Evolutionary conservation across 2,797 vertebrate species (phyloP).

Genomic region (Rhinatrema bivittatum): DNA sequence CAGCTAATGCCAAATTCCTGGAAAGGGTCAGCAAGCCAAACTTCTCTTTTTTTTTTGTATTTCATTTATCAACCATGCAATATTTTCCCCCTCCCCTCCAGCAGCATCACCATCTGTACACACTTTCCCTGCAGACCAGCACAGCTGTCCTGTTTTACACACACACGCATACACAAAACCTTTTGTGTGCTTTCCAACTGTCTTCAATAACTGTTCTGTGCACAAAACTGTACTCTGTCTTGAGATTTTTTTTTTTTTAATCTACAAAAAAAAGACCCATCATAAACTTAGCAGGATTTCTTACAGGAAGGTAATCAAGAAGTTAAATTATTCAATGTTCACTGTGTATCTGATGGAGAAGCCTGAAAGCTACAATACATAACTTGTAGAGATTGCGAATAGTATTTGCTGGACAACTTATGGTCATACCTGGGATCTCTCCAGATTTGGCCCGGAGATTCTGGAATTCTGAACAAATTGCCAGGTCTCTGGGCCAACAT

Average conservation of each 20-base stretch:
- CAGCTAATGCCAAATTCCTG: constrained; percentile 31
- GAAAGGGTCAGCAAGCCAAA: constrained; percentile 42
- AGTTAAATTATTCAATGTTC: constrained; percentile 10
- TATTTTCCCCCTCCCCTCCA: constrained; percentile 47
- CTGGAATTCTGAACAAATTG: no score
- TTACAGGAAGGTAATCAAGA: constrained; percentile 23
- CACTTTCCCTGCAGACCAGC: constrained; percentile 71
- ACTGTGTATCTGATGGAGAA: no score
- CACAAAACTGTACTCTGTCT: constrained; percentile 45
- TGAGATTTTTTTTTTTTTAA: constrained; percentile 18
- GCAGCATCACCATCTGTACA: constrained; percentile 68
- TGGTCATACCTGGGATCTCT: no score
- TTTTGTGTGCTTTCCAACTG: constrained; percentile 59
- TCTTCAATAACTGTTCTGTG: constrained; percentile 46
- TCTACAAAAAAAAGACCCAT: constrained; percentile 23
- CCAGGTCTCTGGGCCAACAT: no score
- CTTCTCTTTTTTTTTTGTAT: constrained; percentile 59
- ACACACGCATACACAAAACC: constrained; percentile 42
- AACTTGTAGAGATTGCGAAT: no score
- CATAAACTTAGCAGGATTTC: background rate
- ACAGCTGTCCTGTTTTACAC: constrained; percentile 74
- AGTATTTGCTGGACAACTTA: no score
- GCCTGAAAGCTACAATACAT: no score
- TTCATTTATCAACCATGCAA: constrained; percentile 69
- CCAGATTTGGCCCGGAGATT: no score